Base-by-base conservation (phyloP, 2,113 vertebrate genomes). In the Paradoxurus hermaphroditus region DNA sequence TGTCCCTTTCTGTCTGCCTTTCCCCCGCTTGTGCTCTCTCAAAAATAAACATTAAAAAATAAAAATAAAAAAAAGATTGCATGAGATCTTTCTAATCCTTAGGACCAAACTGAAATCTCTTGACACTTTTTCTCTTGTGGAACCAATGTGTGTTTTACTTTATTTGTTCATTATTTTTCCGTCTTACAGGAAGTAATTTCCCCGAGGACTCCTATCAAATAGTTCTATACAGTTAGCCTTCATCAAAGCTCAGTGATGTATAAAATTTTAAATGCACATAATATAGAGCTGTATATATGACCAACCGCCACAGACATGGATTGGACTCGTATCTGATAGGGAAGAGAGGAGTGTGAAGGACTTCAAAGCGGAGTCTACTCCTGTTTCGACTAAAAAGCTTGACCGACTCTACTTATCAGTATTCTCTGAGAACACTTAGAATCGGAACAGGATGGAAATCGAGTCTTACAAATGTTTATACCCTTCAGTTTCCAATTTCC, bases 401-500 rank as follows among this genome's bases (percentile, higher is more conserved):
- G 13, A 63, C 39, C 0, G 49, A 27, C 7, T 83, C 27, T 93
- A 31, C 4, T 73, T 95, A 44, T 78, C 51, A 90, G 87, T 70
- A 13, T 7, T 34, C 5, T 87, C 4, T 16, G 19, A 34, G 46
- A 67, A 63, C 10, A 81, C 7, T 73, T 82, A 49, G 29, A 16
- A 2, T 31, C 62, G 15, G 1, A 56, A 86, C 27, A 59, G 4
- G 56, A 77, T 83, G 49, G 18, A 87, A 85, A 98, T 41, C 1
- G 27, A 9, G 86, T 62, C 15, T 2, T 95, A 5, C 25, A 96
- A 95, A 91, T 86, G 62, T 23, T 88, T 96, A 68, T 78, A 27
- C 15, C 77, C 39, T 77, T 95, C 31, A 8, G 2, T 70, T 95
- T 96, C 73, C n/a, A 81, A 94, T 95, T 97, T 95, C 11, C 11